Conservation (phyloP, 2,797 vertebrate species). For the Anguilla megastoma region DNA sequence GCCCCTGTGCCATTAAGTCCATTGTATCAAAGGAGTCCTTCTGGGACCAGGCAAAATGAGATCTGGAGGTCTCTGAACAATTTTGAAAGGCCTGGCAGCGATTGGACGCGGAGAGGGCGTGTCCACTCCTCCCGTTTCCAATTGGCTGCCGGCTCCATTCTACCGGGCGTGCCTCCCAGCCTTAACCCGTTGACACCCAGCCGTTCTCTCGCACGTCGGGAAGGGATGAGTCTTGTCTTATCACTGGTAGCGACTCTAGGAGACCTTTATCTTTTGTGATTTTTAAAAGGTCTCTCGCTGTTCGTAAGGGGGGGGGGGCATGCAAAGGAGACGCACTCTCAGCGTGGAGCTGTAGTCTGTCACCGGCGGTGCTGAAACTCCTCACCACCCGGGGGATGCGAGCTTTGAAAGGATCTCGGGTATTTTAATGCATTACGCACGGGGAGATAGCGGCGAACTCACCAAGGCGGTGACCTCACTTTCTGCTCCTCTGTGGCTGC, state of each 20-base stretch:
- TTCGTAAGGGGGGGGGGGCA: neutral
- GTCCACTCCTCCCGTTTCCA: conserved; percentile 14
- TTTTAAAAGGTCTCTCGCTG: neutral
- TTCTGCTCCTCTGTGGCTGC: neutral
- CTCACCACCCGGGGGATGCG: conserved; percentile 24
- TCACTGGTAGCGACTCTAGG: neutral
- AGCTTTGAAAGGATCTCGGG: conserved; percentile 9
- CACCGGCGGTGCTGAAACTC: conserved; percentile 25
- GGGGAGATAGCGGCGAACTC: conserved; percentile 15
- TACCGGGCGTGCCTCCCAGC: neutral
- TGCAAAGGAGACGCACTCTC: neutral
- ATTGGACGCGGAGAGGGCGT: conserved; percentile 30
- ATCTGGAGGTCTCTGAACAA: conserved; percentile 50
- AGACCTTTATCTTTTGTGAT: neutral
- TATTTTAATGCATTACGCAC: conserved; percentile 2
- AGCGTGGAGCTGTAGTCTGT: neutral
- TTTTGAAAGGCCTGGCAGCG: conserved; percentile 36
- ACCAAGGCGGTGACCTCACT: neutral
- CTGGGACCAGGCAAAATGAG: conserved; percentile 45
- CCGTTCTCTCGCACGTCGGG: neutral
- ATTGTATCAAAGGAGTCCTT: conserved; percentile 36
- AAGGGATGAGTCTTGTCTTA: neutral
- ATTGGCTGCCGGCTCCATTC: neutral
- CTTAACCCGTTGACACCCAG: conserved; percentile 8
- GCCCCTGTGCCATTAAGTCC: conserved; percentile 31